Evolutionary conservation across 2,797 vertebrate genomes (phyloP), one percentile per base, ranked within the genome.

Genomic region (Anguilla megastoma): DNA sequence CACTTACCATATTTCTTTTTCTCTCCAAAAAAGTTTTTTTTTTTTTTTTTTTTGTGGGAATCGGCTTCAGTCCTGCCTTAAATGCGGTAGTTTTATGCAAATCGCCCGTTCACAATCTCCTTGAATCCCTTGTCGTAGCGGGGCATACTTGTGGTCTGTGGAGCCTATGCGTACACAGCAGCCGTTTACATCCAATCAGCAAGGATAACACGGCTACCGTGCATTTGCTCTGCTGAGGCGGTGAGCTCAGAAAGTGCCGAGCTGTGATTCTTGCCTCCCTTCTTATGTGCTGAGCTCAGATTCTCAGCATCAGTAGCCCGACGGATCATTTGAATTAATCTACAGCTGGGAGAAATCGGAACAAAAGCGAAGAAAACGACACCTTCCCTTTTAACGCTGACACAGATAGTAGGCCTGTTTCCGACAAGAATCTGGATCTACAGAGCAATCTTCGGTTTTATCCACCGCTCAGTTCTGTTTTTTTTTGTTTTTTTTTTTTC

Each of bases 231-330:
- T 24, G 48, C 82, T 30, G 21, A 84, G 48, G 82, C 82, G 27
- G 50, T 54, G 30, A 14, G 82, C 50, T 12, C 52, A 56, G 48
- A 54, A 52, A 56, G 82, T 54, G 56, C 71, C 48, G 66, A 63
- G 27, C 45, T 88, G 36, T 88, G 74, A 84, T 69, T 93, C 84
- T 18, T 87, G 87, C 84, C 89, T 93, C 90, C 90, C 90, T 86
- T 90, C 89, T 45, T 93, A 94, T 93, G 90, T 95, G 94, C 94
- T 95, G 95, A 96, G 92, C 85, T 54, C 92, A 94, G 92, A 92
- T 63, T 92, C 18, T 33, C 90, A 92, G 91, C 58, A 84, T 87
- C 91, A 90, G 89, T 90, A 87, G 85, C 86, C 36, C 84, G 58
- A 91, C 30, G 10, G 30, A 92, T 90, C 54, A 27, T 24, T 6